phyloP scores from a whole-genome alignment of 2,888 invertebrate genomes.

The Drosophila parthenogenetica region DNA sequence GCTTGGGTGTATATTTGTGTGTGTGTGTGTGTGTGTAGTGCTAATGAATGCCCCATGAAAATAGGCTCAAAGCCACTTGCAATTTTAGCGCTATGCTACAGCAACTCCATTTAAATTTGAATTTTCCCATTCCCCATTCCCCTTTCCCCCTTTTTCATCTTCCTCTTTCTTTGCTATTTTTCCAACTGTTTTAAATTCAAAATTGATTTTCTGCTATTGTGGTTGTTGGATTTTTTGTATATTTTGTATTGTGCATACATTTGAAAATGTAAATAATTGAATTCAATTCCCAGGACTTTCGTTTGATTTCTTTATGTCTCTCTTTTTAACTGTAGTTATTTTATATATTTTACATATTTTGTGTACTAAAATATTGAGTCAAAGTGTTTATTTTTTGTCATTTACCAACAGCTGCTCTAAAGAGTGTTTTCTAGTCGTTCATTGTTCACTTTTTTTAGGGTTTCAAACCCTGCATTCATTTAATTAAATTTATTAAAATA shows the following conservation, averaged over 20 bases:
- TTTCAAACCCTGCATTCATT: too few relatives aligned
- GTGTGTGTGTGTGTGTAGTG: slow-evolving; percentile 22
- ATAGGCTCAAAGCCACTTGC: slow-evolving; percentile 50
- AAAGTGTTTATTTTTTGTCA: too few relatives aligned
- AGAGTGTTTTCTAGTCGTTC: too few relatives aligned
- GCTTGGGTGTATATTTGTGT: background rate
- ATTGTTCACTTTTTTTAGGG: too few relatives aligned
- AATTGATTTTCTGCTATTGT: slow-evolving; percentile 50
- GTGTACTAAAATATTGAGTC: too few relatives aligned
- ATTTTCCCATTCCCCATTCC: slow-evolving; percentile 21
- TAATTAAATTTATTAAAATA: too few relatives aligned
- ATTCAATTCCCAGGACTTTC: slow-evolving; percentile 19
- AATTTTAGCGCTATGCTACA: slow-evolving; percentile 33
- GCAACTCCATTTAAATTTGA: slow-evolving; percentile 55
- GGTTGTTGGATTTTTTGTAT: background rate
- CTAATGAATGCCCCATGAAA: slow-evolving; percentile 53
- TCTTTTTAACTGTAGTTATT: background rate
- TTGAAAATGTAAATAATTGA: slow-evolving; percentile 47
- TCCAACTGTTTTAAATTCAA: slow-evolving; percentile 52
- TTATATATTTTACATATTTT: background rate
- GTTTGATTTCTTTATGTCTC: slow-evolving; percentile 15
- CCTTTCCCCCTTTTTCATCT: background rate
- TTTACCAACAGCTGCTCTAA: too few relatives aligned
- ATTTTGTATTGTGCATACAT: slow-evolving; percentile 21
- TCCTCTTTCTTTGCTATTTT: slow-evolving; percentile 2